phyloP scores from a whole-genome alignment of 2,888 invertebrate genomes.

The Dynastes hyllus region DNA sequence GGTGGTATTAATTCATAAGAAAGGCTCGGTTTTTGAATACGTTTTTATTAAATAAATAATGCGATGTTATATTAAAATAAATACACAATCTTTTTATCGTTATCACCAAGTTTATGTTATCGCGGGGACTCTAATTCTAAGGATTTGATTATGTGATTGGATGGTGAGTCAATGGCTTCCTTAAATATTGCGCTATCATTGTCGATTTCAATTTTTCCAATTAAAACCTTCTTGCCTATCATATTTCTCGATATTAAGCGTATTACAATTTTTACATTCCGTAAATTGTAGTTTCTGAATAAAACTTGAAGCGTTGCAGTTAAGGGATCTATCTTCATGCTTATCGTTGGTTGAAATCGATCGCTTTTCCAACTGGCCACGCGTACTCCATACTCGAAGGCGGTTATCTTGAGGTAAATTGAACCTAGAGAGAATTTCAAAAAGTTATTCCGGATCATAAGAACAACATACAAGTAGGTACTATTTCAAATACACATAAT shows the following conservation, averaged over 20 bases:
- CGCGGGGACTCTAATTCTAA: constrained; percentile 39
- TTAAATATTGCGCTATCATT: constrained; percentile 79
- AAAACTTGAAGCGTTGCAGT: constrained; percentile 77
- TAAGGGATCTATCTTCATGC: constrained; percentile 83
- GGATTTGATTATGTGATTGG: constrained; percentile 74
- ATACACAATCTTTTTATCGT: constrained; percentile 22
- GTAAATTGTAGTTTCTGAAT: constrained; percentile 77
- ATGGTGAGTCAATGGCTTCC: constrained; percentile 75
- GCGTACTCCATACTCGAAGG: constrained; percentile 76
- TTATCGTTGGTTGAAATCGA: constrained; percentile 82
- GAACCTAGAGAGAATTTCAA: constrained; percentile 73
- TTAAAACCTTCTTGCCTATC: constrained; percentile 79
- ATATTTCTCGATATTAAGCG: constrained; percentile 80
- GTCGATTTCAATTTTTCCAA: constrained; percentile 80
- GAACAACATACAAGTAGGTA: too few species aligned
- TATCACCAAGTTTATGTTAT: constrained; percentile 7
- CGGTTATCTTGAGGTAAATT: constrained; percentile 85
- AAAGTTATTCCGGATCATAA: not conserved
- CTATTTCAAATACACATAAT: too few species aligned
- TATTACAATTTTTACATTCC: constrained; percentile 78
- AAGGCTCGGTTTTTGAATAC: too few species aligned
- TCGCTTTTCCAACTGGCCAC: constrained; percentile 80
- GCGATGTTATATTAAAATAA: constrained; percentile 17
- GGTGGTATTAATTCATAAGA: too few species aligned
- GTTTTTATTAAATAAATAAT: constrained; percentile 37